A percentile compares a stretch with the other conserved stretches of the same genome.
These are phyloP conservation scores for Protonemura montana DNA, from an alignment of 2,888 invertebrate genomes.

Conservation along the genomic window DNA sequence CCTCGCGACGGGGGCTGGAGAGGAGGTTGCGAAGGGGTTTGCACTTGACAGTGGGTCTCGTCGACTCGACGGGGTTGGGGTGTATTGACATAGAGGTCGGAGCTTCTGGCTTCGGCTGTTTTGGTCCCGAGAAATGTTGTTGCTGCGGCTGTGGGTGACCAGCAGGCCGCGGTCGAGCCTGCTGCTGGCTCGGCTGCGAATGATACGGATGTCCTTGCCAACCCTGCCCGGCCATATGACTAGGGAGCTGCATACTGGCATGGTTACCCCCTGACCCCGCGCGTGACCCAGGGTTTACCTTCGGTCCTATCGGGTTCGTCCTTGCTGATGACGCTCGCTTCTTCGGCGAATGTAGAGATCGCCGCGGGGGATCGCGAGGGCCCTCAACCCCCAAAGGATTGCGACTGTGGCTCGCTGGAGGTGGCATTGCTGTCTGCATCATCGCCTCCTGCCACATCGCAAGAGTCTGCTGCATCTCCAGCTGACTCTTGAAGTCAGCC, in stretches of 20 bases:
- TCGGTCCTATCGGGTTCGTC: conserved; percentile 63
- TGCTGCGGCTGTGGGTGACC: conserved; percentile 51
- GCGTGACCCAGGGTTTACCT: conserved; percentile 53
- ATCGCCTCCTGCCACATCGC: conserved; percentile 77
- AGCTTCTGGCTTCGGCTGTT: conserved; percentile 41
- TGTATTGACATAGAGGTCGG: conserved; percentile 57
- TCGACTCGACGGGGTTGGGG: conserved; percentile 51
- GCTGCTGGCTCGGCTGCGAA: conserved; percentile 33
- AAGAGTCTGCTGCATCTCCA: conserved; percentile 66
- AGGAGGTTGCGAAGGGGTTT: conserved; percentile 70
- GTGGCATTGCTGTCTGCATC: conserved; percentile 60
- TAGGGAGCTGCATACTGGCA: not conserved
- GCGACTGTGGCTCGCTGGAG: not conserved
- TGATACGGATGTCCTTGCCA: conserved; percentile 27
- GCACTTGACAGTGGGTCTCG: conserved; percentile 49
- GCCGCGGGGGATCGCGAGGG: conserved; percentile 53
- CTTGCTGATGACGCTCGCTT: conserved; percentile 58
- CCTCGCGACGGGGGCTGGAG: conserved; percentile 48
- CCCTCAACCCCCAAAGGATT: not conserved
- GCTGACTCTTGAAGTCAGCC: conserved; percentile 53
- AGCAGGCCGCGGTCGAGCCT: conserved; percentile 30
- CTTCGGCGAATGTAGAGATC: conserved; percentile 32
- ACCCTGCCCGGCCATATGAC: conserved; percentile 27
- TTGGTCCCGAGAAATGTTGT: conserved; percentile 48
- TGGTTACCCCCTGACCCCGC: not conserved